Conservation (phyloP, 1,140 invertebrate genomes). For the Eulimnadia texana region DNA sequence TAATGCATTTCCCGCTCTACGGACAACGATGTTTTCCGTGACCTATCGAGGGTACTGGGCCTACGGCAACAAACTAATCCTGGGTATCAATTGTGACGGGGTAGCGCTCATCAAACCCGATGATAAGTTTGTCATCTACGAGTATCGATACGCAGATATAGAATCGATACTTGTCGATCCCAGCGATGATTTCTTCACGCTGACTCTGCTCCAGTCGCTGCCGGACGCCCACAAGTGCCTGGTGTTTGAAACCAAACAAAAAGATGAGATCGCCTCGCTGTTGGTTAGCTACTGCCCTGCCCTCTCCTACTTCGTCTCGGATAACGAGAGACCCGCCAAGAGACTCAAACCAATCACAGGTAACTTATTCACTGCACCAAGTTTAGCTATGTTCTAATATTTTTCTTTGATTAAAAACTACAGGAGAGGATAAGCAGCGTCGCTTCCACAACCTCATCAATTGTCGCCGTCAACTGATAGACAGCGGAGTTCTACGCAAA, state of each 20-base stretch:
- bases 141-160: conserved; percentile 73
- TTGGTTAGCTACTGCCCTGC: conserved; percentile 80
- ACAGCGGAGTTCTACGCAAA: conserved; percentile 62
- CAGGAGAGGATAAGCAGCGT: conserved; percentile 64
- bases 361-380: not conserved
- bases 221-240: conserved; percentile 67
- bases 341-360: conserved; percentile 31
- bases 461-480: conserved; percentile 62
- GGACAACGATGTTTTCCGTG: conserved; percentile 87
- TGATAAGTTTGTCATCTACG: conserved; percentile 76
- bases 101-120: conserved; percentile 74
- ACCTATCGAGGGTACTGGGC: conserved; percentile 84
- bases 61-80: conserved; percentile 45
- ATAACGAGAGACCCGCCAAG: conserved; percentile 52
- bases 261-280: conserved; percentile 77
- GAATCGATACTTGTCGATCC: conserved; percentile 83
- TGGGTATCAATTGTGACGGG: conserved; percentile 78
- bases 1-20: conserved; percentile 93
- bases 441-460: conserved; percentile 66
- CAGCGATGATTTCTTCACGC: conserved; percentile 78
- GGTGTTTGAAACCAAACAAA: conserved; percentile 79
- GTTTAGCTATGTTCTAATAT: not conserved
- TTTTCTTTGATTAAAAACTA: conserved; percentile 39
- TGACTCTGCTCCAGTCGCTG: conserved; percentile 46
- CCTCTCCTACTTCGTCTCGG: conserved; percentile 69